Evolutionary conservation across 2,797 vertebrate genomes (phyloP).

Genomic region (Schizothorax lantsangensis): DNA sequence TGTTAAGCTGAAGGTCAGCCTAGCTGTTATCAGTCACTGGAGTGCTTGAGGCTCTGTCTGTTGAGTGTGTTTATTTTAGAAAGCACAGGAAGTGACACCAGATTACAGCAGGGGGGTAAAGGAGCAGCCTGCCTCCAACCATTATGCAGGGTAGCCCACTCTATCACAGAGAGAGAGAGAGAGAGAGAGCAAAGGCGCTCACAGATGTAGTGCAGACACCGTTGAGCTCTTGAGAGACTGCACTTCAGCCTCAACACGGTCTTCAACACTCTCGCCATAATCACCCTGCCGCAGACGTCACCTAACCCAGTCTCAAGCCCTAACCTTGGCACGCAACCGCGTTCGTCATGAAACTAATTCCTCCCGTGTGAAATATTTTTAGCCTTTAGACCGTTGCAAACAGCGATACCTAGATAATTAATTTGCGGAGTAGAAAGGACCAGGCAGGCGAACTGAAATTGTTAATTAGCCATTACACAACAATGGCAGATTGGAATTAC

Average conservation of each 20-base stretch:
- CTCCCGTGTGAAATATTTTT: conserved; percentile 31
- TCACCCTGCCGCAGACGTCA: conserved; percentile 23
- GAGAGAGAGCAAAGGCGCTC: conserved; percentile 7
- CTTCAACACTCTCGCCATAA: conserved; percentile 43
- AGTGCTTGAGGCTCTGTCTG: conserved; percentile 51
- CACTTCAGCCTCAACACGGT: conserved; percentile 34
- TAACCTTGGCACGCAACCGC: conserved; percentile 22
- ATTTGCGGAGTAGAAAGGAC: conserved; percentile 25
- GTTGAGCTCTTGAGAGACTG: conserved; percentile 38
- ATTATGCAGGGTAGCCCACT: conserved; percentile 49
- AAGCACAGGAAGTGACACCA: conserved; percentile 55
- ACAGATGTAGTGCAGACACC: conserved; percentile 38
- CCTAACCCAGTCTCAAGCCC: conserved; percentile 24
- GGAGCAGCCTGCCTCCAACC: conserved; percentile 46
- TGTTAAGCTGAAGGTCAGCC: conserved; percentile 54
- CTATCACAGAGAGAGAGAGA: background rate
- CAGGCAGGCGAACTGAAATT: conserved; percentile 23
- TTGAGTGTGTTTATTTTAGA: conserved; percentile 59
- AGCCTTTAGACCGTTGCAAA: conserved; percentile 23
- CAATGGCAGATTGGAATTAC: conserved; percentile 24
- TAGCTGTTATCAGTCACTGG: conserved; percentile 54
- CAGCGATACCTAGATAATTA: conserved; percentile 21
- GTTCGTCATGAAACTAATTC: conserved; percentile 38
- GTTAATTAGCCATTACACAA: conserved; percentile 56
- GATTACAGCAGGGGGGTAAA: conserved; percentile 52